Conservation (phyloP, 2,797 vertebrate genomes). For the Perdix hodgsoniae region DNA sequence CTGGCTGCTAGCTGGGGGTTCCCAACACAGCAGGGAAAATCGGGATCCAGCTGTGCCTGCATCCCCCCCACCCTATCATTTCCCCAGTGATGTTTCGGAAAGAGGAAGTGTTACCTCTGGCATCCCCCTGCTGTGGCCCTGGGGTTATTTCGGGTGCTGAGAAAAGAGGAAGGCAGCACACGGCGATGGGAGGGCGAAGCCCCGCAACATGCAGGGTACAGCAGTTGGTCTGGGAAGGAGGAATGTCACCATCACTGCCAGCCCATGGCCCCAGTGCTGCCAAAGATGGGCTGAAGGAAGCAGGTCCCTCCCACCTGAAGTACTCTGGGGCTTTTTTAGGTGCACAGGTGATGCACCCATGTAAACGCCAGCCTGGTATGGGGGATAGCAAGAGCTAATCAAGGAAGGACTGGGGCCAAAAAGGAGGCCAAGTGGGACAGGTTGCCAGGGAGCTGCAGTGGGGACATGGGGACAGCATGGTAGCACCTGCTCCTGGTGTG, state of each 20-base stretch:
- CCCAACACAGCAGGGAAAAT: background rate
- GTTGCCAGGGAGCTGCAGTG: background rate
- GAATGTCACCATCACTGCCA: background rate
- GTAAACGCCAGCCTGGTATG: rapidly evolving
- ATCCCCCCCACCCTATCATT: background rate
- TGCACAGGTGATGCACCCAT: too few relatives aligned
- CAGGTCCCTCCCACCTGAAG: conserved; percentile 23
- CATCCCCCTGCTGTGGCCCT: rapidly evolving
- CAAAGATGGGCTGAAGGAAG: background rate
- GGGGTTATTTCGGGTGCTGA: conserved; percentile 29
- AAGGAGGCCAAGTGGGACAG: rapidly evolving
- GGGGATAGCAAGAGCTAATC: rapidly evolving
- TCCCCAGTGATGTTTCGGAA: background rate
- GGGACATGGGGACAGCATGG: background rate
- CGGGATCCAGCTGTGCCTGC: rapidly evolving
- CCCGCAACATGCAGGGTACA: background rate
- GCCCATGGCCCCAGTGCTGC: background rate
- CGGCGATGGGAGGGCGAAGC: background rate
- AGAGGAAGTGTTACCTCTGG: background rate
- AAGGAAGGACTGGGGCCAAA: background rate
- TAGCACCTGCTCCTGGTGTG: background rate
- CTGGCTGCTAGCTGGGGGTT: background rate
- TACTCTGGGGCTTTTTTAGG: rapidly evolving
- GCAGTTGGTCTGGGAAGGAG: background rate
- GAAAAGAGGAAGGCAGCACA: conserved; percentile 39